phyloP scores from a whole-genome alignment of 2,113 vertebrate species.

The Rhea pennata region DNA sequence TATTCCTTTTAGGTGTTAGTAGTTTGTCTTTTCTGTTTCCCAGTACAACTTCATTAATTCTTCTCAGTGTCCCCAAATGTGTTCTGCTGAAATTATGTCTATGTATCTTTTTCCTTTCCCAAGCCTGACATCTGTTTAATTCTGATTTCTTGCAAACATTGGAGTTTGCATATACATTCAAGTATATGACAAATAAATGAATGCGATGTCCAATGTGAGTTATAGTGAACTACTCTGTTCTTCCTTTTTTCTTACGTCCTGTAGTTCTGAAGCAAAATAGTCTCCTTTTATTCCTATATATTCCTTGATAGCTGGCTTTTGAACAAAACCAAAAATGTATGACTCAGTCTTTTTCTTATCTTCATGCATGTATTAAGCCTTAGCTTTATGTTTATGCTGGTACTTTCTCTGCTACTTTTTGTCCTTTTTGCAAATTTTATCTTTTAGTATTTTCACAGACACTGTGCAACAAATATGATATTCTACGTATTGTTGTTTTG shows the following conservation, averaged over 20 bases:
- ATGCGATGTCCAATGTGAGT: background rate
- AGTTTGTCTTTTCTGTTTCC: background rate
- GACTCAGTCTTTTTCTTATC: background rate
- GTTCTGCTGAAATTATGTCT: background rate
- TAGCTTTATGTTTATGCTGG: background rate
- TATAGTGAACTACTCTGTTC: background rate
- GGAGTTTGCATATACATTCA: background rate
- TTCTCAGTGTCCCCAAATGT: background rate
- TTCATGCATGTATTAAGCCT: background rate
- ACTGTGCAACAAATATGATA: background rate
- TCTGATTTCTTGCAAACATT: background rate
- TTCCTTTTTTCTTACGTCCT: background rate
- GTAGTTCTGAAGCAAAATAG: background rate
- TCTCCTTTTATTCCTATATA: background rate
- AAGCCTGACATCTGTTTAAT: background rate
- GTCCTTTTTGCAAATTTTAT: background rate
- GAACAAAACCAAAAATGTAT: background rate
- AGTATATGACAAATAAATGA: background rate
- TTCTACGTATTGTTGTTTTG: background rate
- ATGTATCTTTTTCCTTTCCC: background rate
- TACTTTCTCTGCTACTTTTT: background rate
- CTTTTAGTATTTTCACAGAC: background rate
- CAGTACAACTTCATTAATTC: background rate
- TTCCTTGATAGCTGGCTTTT: background rate
- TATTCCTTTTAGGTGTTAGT: background rate